A percentile compares a stretch with the other conserved stretches of the same genome.
Evolutionary conservation across 2,888 invertebrate species (phyloP).

Genomic region (Oligia latruncula): DNA sequence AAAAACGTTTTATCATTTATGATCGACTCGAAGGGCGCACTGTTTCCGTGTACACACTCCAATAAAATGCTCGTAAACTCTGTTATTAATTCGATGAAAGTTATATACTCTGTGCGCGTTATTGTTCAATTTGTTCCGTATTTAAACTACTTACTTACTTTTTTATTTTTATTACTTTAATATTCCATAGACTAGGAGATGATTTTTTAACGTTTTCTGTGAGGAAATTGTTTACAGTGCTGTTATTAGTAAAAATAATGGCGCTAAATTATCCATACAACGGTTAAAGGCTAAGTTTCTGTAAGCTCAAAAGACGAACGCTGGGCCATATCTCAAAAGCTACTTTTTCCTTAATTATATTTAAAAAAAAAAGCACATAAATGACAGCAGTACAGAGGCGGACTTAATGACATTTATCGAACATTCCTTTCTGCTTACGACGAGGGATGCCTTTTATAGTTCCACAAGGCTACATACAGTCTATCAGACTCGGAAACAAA

Average conservation of each 20-base stretch:
- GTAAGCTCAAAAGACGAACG: neutral
- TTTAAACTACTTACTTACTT: neutral
- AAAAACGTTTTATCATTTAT: slow-evolving; percentile 48
- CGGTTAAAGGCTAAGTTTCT: neutral
- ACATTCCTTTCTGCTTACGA: slow-evolving; percentile 1
- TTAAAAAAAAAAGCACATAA: neutral
- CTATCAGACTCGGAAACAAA: neutral
- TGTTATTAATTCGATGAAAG: slow-evolving; percentile 23
- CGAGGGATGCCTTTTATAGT: slow-evolving; percentile 2
- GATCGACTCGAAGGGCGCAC: slow-evolving; percentile 56
- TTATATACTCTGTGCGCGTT: slow-evolving; percentile 12
- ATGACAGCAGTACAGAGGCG: no score
- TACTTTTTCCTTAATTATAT: neutral
- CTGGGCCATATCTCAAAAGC: neutral
- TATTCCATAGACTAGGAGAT: neutral
- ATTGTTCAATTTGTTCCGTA: slow-evolving; percentile 19
- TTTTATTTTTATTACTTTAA: neutral
- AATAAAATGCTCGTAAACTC: slow-evolving; percentile 51
- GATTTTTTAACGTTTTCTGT: neutral
- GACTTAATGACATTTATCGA: neutral
- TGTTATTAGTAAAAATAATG: neutral
- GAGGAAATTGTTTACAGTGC: neutral
- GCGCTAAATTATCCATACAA: neutral
- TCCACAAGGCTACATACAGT: slow-evolving; percentile 6
- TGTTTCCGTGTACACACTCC: slow-evolving; percentile 50